A percentile compares a stretch with the other conserved stretches of the same genome.
phyloP scores from a whole-genome alignment of 92 coral and sea anemone species.

The Parazoanthus darwini region DNA sequence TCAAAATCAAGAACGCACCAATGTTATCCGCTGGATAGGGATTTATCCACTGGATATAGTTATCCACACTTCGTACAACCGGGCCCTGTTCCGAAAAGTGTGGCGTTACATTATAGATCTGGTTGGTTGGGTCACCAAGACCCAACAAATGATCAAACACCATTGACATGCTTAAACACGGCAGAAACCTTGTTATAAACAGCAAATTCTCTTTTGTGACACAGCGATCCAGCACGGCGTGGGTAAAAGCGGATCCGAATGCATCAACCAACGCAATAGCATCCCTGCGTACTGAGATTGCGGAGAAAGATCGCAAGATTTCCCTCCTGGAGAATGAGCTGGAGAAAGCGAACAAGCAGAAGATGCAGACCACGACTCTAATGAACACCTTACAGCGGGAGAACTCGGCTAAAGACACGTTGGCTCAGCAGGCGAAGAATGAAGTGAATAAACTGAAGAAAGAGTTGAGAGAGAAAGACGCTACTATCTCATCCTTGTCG shows the following conservation, averaged over 20 bases:
- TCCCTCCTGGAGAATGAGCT: conserved; percentile 73
- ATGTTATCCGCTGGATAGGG: too few relatives aligned
- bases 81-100: too few relatives aligned
- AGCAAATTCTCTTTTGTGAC: not conserved
- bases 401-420: conserved; percentile 87
- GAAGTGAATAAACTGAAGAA: conserved; percentile 83
- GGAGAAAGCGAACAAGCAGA: conserved; percentile 81
- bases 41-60: too few relatives aligned
- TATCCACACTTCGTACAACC: too few relatives aligned
- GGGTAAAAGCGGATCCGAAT: conserved; percentile 65
- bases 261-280: conserved; percentile 81
- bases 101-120: too few relatives aligned
- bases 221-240: conserved; percentile 50
- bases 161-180: too few relatives aligned
- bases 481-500: conserved; percentile 73
- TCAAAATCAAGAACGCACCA: too few relatives aligned
- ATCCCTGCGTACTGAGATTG: conserved; percentile 79
- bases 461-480: conserved; percentile 83
- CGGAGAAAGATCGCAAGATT: conserved; percentile 80
- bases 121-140: too few relatives aligned
- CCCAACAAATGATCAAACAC: too few relatives aligned
- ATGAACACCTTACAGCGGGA: conserved; percentile 89
- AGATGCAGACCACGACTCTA: conserved; percentile 75
- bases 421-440: conserved; percentile 77
- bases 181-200: not conserved